Percentiles rank a stretch among this genome's conserved stretches.
Evolutionary conservation across 2,113 vertebrate species (phyloP).

Genomic region (Corythaeola cristata): DNA sequence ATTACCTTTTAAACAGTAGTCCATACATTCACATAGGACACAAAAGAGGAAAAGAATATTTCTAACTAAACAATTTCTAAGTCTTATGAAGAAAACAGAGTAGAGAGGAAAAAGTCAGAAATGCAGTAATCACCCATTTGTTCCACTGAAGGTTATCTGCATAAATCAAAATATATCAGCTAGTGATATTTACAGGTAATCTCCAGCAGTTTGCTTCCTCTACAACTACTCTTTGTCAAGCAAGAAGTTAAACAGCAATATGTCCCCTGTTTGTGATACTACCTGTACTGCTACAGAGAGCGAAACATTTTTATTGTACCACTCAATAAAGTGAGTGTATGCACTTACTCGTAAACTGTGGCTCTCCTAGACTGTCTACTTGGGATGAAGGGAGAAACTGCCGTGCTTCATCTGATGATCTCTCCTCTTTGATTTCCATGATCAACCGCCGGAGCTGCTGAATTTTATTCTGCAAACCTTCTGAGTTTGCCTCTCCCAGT

Average conservation of each 20-base stretch:
- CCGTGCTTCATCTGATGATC: constrained; percentile 66
- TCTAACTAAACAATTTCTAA: not conserved
- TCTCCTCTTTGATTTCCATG: constrained; percentile 84
- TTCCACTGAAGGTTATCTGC: not conserved
- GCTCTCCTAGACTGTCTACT: constrained; percentile 42
- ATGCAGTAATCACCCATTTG: not conserved
- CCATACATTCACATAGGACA: not conserved
- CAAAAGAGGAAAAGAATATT: not conserved
- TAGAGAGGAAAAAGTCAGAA: not conserved
- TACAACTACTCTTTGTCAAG: not conserved
- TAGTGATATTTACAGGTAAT: not conserved
- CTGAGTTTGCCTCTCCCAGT: constrained; percentile 7
- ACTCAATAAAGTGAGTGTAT: not conserved
- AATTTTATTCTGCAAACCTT: constrained; percentile 52
- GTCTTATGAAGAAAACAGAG: not conserved
- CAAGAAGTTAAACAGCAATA: not conserved
- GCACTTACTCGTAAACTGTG: constrained; percentile 77
- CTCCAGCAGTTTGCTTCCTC: not conserved
- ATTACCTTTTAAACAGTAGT: not conserved
- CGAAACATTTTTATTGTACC: not conserved
- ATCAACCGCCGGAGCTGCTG: constrained; percentile 39
- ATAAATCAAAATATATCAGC: not conserved
- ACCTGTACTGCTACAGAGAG: not conserved
- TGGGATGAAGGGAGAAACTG: constrained; percentile 74
- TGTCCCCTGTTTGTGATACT: not conserved